phyloP scores from a whole-genome alignment of 2,797 vertebrate species.

The Rhinoraja longicauda region DNA sequence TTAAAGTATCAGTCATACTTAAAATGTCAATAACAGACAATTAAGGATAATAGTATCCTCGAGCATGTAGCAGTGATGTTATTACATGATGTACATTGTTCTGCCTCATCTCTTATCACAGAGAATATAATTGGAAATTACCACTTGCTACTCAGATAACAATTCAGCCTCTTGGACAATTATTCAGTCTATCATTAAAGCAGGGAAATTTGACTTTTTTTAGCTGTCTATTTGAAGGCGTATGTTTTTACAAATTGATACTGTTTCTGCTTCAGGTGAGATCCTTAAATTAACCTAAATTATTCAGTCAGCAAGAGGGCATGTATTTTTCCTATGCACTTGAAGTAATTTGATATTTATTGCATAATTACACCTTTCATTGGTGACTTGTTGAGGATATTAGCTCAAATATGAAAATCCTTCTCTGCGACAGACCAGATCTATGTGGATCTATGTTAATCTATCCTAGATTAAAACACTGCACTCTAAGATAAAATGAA shows the following conservation, averaged over 20 bases:
- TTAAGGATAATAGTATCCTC: neutral
- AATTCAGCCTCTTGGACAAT: neutral
- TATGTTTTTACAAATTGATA: neutral
- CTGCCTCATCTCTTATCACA: neutral
- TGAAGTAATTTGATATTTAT: neutral
- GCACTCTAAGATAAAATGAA: neutral
- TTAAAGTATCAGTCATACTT: neutral
- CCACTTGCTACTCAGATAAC: neutral
- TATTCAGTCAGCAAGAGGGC: neutral
- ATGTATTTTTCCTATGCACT: neutral
- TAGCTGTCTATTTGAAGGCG: neutral
- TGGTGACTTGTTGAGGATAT: neutral
- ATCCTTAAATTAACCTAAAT: slow-evolving; percentile 10
- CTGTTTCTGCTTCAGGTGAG: neutral
- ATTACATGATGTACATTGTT: neutral
- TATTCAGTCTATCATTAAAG: neutral
- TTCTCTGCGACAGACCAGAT: neutral
- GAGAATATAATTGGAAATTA: neutral
- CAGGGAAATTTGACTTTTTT: neutral
- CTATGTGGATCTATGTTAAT: neutral
- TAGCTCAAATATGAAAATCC: neutral
- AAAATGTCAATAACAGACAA: neutral
- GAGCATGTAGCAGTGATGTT: neutral
- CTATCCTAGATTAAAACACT: neutral
- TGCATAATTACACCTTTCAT: neutral